Evolutionary conservation across 1,140 invertebrate genomes (phyloP).

Genomic region (Drosophila lacteicornis): DNA sequence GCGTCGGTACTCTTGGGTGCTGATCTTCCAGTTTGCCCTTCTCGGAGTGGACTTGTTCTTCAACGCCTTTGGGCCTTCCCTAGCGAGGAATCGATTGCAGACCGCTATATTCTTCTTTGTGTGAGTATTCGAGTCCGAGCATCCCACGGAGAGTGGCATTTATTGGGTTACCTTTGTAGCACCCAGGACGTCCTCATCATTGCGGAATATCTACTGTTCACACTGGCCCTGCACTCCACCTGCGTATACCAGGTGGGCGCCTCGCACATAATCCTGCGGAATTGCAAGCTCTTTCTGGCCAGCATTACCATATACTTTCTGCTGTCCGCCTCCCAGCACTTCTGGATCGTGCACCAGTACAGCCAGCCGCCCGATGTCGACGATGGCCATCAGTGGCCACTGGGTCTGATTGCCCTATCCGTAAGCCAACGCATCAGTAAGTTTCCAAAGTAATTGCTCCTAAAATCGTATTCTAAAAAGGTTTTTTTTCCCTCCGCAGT

Average conservation of each 20-base stretch:
- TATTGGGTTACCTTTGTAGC: constrained; percentile 79
- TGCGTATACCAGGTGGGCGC: constrained; percentile 91
- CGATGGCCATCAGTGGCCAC: constrained; percentile 52
- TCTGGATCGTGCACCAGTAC: constrained; percentile 82
- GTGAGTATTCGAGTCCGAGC: constrained; percentile 53
- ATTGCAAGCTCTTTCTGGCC: constrained; percentile 87
- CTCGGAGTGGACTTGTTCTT: constrained; percentile 72
- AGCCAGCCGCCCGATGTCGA: constrained; percentile 32
- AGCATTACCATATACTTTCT: constrained; percentile 85
- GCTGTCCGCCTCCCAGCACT: constrained; percentile 86
- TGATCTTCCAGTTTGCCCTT: constrained; percentile 67
- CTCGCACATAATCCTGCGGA: constrained; percentile 87
- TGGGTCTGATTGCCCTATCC: constrained; percentile 61
- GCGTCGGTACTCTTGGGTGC: constrained; percentile 70
- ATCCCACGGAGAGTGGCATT: background rate
- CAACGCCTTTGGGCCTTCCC: constrained; percentile 73
- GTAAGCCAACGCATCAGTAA: constrained; percentile 74
- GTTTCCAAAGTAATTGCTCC: background rate
- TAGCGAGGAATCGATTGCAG: constrained; percentile 63
- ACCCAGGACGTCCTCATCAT: constrained; percentile 90
- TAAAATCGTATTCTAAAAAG: background rate
- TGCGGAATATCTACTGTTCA: constrained; percentile 87
- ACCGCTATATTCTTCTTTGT: constrained; percentile 77
- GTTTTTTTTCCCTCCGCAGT: constrained; percentile 86
- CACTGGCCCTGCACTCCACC: constrained; percentile 90